A percentile compares a stretch with the other conserved stretches of the same genome.
These are phyloP conservation scores for Agrochola circellaris DNA, from an alignment of 2,888 invertebrate genomes.

Conservation along the genomic window DNA sequence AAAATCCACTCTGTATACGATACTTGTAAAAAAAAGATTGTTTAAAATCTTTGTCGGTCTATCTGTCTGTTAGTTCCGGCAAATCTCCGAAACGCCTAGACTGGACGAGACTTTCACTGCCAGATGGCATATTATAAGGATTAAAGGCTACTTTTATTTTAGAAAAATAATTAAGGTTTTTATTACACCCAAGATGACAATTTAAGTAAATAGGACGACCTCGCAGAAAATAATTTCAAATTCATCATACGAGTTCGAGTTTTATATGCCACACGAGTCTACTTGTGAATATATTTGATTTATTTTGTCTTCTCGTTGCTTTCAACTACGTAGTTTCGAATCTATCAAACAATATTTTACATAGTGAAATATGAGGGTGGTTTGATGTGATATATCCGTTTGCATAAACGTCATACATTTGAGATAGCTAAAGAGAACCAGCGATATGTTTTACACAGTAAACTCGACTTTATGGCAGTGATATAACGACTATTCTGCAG, in stretches of 20 bases:
- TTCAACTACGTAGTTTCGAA: background rate
- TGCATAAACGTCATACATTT: background rate
- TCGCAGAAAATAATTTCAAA: too few relatives aligned
- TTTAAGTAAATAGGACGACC: too few relatives aligned
- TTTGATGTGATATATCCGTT: background rate
- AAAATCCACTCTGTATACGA: too few relatives aligned
- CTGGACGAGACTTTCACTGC: too few relatives aligned
- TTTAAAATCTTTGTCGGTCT: too few relatives aligned
- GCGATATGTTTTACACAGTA: background rate
- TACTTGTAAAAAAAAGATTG: too few relatives aligned
- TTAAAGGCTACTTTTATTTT: too few relatives aligned
- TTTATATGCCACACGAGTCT: background rate
- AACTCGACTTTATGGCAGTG: background rate
- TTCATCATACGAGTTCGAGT: background rate
- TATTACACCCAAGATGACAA: too few relatives aligned
- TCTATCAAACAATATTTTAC: slow-evolving; percentile 1
- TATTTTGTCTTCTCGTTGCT: background rate
- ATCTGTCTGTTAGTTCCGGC: too few relatives aligned
- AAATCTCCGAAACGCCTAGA: too few relatives aligned
- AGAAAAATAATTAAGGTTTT: too few relatives aligned
- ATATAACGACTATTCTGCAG: background rate
- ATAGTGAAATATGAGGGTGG: background rate
- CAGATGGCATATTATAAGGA: too few relatives aligned
- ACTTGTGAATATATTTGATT: slow-evolving; percentile 2
- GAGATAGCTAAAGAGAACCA: background rate